Percentiles rank a stretch among this genome's conserved stretches.
Evolutionary conservation across 1,140 invertebrate genomes (phyloP).

Genomic region (Drosophila triauraria): DNA sequence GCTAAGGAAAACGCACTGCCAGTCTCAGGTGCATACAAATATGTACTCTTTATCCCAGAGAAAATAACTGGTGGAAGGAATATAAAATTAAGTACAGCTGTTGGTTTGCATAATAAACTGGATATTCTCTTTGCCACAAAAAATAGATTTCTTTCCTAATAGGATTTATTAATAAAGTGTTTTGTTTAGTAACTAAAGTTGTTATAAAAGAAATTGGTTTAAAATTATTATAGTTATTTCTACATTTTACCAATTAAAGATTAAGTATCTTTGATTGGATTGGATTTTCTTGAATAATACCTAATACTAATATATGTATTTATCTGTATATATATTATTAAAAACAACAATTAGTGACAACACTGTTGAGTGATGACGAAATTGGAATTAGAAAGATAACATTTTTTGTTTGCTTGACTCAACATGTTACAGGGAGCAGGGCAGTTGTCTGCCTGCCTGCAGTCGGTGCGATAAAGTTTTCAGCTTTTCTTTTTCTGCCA

Average conservation of each 20-base stretch:
- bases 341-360: constrained; percentile 12
- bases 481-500: constrained; percentile 11
- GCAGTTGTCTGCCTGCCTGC: constrained; percentile 38
- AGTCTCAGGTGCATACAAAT: constrained; percentile 37
- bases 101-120: neutral
- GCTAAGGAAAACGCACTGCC: constrained; percentile 19
- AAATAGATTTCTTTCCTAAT: neutral
- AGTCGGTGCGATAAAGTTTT: constrained; percentile 35
- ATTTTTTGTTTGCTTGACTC: constrained; percentile 29
- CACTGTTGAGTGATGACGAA: constrained; percentile 17
- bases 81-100: constrained; percentile 9
- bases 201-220: no score
- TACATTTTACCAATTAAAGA: no score
- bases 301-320: no score
- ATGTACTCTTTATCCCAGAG: neutral
- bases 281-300: no score
- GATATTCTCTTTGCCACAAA: neutral
- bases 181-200: no score
- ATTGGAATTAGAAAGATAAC: constrained; percentile 25
- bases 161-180: no score
- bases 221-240: no score
- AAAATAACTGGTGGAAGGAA: neutral
- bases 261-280: no score
- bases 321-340: no score
- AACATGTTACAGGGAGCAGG: constrained; percentile 26